Evolutionary conservation across 2,888 invertebrate species (phyloP), one percentile per base, ranked within the genome.

Genomic region (Eupelmus urozonus): DNA sequence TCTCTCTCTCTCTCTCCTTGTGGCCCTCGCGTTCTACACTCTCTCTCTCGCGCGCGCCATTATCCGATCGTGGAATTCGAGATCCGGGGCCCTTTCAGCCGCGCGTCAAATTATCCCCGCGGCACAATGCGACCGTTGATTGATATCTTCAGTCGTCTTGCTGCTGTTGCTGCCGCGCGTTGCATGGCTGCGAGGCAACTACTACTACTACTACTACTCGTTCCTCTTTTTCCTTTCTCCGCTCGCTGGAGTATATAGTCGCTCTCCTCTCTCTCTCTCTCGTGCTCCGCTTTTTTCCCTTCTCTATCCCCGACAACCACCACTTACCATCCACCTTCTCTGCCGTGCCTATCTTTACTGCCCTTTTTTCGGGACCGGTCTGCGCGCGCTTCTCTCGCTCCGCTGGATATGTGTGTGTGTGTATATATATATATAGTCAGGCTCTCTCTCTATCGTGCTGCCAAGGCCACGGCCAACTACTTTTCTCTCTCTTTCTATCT

Each of bases 101-200:
- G 85, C 86, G 87, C 86, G 88, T 88, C 88, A 88, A 88, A 88
- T 88, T 88, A 88, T 88, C 88, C 87, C 83, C 74, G 70, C 74
- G 82, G 87, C 85, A 88, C 88, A 88, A 88, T 88, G 87, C 83
- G 86, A 86, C 84, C 85, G 87, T 88, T 88, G 88, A 88, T 88
- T 88, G 87, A 88, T 88, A 88, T 88, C 88, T 88, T 87, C 85
- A 86, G 88, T 87, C 85, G 86, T 83, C 76, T 59, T 80, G 83
- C 84, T 85, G 85, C 83, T 81, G 84, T 83, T 71, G 79, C 78
- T 78, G 78, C 65, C 51, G 59, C 69, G 27, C 71, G 79, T 69
- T 69, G 76, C 70, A 18, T 55, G 60, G 70, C 76, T 63, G 59
- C 71, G 42, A 71, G 59, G 74, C 76, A 73, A 60, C 74, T 74